These are phyloP conservation scores for Neodiprion lecontei DNA, from an alignment of 1,140 invertebrate species.

Conservation along the genomic window DNA sequence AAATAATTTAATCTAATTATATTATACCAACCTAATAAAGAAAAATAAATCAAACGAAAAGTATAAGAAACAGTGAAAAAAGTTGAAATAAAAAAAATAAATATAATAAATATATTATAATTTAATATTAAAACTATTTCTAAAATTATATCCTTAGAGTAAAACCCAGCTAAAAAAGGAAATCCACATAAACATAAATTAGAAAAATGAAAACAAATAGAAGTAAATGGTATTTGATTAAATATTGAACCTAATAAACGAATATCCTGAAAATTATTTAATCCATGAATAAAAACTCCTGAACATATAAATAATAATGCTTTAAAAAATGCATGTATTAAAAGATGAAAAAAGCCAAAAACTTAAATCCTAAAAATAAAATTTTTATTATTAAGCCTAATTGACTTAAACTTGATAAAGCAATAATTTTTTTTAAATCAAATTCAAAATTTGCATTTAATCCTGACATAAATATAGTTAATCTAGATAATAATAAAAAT, in stretches of 20 bases:
- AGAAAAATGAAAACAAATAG: too few species aligned
- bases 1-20: conserved; percentile 51
- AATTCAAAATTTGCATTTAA: conserved; percentile 67
- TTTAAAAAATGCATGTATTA: conserved; percentile 38
- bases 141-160: conserved; percentile 35
- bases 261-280: too few species aligned
- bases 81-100: conserved; percentile 62
- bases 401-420: too few species aligned
- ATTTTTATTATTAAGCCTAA: conserved; percentile 54
- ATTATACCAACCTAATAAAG: conserved; percentile 57
- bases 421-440: conserved; percentile 60
- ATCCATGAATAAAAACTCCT: too few species aligned
- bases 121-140: conserved; percentile 59
- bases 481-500: conserved; percentile 58
- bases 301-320: too few species aligned
- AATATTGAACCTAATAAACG: too few species aligned
- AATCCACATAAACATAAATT: too few species aligned
- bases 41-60: conserved; percentile 65
- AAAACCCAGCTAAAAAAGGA: too few species aligned
- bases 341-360: conserved; percentile 70
- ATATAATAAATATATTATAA: conserved; percentile 57
- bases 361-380: conserved; percentile 57
- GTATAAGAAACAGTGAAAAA: conserved; percentile 65
- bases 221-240: too few species aligned
- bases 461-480: conserved; percentile 69